A percentile compares a stretch with the other conserved stretches of the same genome.
phyloP scores from a whole-genome alignment of 2,888 invertebrate species.

The Ectropis crepuscularia region DNA sequence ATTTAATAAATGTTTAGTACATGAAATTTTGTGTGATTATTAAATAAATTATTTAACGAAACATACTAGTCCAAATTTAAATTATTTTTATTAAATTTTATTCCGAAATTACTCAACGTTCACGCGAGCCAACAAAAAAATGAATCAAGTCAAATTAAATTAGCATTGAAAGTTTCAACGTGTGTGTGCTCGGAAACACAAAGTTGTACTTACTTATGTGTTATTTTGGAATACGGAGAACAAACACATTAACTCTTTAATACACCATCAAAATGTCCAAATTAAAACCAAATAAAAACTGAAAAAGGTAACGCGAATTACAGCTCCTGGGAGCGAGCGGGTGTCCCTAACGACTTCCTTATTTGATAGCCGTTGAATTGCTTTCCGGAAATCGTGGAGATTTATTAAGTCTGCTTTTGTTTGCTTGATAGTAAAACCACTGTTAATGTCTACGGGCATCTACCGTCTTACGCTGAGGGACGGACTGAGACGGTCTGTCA shows the following conservation, averaged over 20 bases:
- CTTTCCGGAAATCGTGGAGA: constrained; percentile 69
- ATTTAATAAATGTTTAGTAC: too few relatives aligned
- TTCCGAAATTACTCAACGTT: too few relatives aligned
- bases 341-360: constrained; percentile 67
- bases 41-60: too few relatives aligned
- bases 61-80: too few relatives aligned
- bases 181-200: too few relatives aligned
- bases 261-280: constrained; percentile 9
- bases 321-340: constrained; percentile 58
- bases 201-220: too few relatives aligned
- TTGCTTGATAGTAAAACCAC: constrained; percentile 66
- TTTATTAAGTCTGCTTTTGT: constrained; percentile 71
- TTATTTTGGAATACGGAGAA: too few relatives aligned
- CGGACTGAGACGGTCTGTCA: constrained; percentile 14
- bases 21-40: too few relatives aligned
- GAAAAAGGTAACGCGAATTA: constrained; percentile 10
- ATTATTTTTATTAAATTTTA: too few relatives aligned
- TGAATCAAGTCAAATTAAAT: too few relatives aligned
- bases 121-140: too few relatives aligned
- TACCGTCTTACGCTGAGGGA: constrained; percentile 66
- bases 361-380: constrained; percentile 63
- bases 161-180: too few relatives aligned
- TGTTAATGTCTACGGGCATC: constrained; percentile 61
- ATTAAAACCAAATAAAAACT: constrained; percentile 8
- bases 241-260: neutral